phyloP scores from a whole-genome alignment of 2,113 vertebrate species.

The Sciurus niger region DNA sequence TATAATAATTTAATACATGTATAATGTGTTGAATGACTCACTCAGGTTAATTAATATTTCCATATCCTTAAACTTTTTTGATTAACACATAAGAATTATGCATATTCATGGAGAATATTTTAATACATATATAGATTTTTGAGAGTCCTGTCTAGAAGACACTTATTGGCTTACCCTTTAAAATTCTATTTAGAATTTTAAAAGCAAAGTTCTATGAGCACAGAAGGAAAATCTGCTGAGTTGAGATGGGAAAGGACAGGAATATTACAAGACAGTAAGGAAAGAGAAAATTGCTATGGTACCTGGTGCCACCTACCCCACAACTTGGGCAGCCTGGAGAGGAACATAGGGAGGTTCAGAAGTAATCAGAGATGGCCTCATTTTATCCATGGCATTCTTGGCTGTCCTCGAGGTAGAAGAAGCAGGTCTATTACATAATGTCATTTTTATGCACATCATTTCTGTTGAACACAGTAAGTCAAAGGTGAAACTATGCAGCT shows the following conservation, averaged over 20 bases:
- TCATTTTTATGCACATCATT: constrained; percentile 22
- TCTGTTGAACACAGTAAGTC: constrained; percentile 26
- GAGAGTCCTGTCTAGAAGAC: neutral
- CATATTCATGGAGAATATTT: neutral
- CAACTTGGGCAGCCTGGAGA: neutral
- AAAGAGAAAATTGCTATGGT: neutral
- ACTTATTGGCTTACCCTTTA: neutral
- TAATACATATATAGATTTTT: neutral
- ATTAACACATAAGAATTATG: neutral
- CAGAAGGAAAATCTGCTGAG: neutral
- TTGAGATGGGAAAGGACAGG: neutral
- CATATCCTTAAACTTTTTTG: neutral
- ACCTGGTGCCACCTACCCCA: too few relatives aligned
- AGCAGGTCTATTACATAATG: neutral
- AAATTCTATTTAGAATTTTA: neutral
- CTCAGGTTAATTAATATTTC: neutral
- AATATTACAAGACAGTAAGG: neutral
- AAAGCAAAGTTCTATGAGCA: neutral
- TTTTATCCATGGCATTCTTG: neutral
- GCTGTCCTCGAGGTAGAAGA: neutral
- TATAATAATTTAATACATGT: neutral
- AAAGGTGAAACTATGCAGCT: neutral
- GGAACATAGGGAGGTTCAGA: neutral
- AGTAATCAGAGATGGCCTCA: neutral
- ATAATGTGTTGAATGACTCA: too few relatives aligned